A percentile compares a stretch with the other conserved stretches of the same genome.
Conservation (phyloP, 2,113 vertebrate species). For the Dasyurus viverrinus region DNA sequence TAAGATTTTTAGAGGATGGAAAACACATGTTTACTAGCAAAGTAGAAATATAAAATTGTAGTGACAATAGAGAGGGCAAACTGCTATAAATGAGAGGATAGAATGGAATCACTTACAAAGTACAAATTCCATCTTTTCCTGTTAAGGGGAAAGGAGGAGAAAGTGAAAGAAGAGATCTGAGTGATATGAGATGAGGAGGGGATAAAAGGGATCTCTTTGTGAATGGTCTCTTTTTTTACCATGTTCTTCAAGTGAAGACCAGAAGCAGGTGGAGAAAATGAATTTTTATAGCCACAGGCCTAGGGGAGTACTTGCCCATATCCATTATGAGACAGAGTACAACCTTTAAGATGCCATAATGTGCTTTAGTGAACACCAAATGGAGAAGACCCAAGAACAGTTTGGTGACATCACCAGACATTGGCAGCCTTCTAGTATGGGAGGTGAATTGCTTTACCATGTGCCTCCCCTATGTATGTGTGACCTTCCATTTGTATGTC, state of each 20-base stretch:
- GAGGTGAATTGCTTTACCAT: background rate
- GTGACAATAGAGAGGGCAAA: background rate
- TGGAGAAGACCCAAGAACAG: background rate
- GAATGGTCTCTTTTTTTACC: background rate
- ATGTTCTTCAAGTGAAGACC: background rate
- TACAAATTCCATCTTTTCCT: background rate
- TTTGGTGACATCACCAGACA: background rate
- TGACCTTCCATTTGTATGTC: background rate
- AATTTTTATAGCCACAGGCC: background rate
- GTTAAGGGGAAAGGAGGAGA: background rate
- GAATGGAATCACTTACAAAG: background rate
- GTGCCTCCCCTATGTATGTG: background rate
- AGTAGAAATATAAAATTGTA: background rate
- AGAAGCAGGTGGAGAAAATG: background rate
- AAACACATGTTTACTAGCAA: background rate
- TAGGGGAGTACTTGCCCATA: background rate
- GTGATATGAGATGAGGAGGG: background rate
- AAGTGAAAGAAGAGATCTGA: background rate
- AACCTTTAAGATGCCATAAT: background rate
- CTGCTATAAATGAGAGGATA: background rate
- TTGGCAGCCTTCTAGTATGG: background rate
- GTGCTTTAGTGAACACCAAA: background rate
- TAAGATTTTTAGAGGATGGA: background rate
- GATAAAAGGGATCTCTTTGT: background rate
- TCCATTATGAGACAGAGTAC: background rate